Evolutionary conservation across 2,888 invertebrate species (phyloP).

Genomic region (Flabesymbios commensalis): DNA sequence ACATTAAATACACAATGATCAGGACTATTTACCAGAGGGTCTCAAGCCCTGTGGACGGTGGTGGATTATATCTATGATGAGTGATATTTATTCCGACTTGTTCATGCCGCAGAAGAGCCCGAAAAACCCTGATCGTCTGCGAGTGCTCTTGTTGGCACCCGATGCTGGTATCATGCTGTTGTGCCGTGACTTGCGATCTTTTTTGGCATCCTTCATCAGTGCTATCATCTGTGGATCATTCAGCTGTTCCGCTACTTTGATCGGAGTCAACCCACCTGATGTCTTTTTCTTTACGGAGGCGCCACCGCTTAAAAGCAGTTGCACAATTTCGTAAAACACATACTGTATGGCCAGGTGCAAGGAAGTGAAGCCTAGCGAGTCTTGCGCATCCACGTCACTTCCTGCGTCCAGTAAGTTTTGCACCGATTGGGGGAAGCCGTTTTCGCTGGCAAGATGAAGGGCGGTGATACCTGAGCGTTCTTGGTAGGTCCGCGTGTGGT

Average conservation of each 20-base stretch:
- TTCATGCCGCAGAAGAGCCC: too few species aligned
- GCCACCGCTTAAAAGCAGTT: slow-evolving; percentile 14
- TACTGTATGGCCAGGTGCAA: slow-evolving; percentile 32
- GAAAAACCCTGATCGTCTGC: too few species aligned
- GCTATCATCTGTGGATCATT: slow-evolving; percentile 14
- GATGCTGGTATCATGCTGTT: too few species aligned
- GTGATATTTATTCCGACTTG: too few species aligned
- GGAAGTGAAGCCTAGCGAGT: slow-evolving; percentile 30
- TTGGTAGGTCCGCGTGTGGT: slow-evolving; percentile 19
- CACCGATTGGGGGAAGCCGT: slow-evolving; percentile 22
- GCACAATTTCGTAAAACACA: slow-evolving; percentile 17
- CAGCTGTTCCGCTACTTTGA: slow-evolving; percentile 19
- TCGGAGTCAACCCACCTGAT: slow-evolving; percentile 20
- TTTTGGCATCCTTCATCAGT: slow-evolving; percentile 12
- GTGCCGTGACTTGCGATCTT: too few species aligned
- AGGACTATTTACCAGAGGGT: too few species aligned
- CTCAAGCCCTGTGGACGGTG: too few species aligned
- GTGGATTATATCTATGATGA: too few species aligned
- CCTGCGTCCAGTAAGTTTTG: slow-evolving; percentile 20
- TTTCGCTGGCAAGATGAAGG: slow-evolving; percentile 28
- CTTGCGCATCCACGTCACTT: slow-evolving; percentile 17
- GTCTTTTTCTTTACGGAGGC: slow-evolving; percentile 18
- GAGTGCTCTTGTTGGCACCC: too few species aligned
- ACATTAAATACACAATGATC: too few species aligned
- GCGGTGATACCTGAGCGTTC: slow-evolving; percentile 25